Conservation (phyloP, 2,888 invertebrate species). For the Teleogryllus oceanicus region DNA sequence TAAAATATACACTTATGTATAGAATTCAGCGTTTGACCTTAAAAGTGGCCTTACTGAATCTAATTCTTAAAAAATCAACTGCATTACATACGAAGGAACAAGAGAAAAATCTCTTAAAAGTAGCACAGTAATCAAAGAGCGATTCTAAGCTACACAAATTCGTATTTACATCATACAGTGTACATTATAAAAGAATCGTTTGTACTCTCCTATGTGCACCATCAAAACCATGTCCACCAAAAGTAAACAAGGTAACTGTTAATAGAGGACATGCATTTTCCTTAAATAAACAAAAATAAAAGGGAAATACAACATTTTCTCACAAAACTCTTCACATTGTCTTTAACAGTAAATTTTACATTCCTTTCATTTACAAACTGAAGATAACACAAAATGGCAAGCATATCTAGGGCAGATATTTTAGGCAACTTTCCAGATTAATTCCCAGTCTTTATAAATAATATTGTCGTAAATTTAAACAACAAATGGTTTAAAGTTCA, state of each 20-base stretch:
- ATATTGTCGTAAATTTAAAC: not conserved
- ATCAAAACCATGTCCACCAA: slow-evolving; percentile 21
- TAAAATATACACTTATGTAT: slow-evolving; percentile 25
- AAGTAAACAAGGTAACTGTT: not conserved
- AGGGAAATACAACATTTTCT: not conserved
- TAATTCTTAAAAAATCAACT: slow-evolving; percentile 26
- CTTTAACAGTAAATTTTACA: not conserved
- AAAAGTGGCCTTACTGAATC: not conserved
- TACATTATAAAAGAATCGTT: slow-evolving; percentile 43
- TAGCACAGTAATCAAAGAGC: slow-evolving; percentile 22
- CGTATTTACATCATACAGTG: slow-evolving; percentile 30
- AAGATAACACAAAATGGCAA: not conserved
- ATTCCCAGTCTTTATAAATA: not conserved
- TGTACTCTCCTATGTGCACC: slow-evolving; percentile 38
- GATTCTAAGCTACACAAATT: slow-evolving; percentile 22
- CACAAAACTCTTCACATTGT: not conserved
- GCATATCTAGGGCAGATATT: not conserved
- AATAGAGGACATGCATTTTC: not conserved
- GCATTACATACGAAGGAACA: slow-evolving; percentile 28
- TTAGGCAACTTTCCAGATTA: not conserved
- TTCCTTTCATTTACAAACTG: not conserved
- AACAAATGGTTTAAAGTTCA: not conserved
- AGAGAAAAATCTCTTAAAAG: slow-evolving; percentile 28
- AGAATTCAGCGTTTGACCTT: not conserved
- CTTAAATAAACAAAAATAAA: not conserved